These are phyloP conservation scores for Bufo bufo DNA, from an alignment of 2,113 vertebrate species.

Conservation along the genomic window DNA sequence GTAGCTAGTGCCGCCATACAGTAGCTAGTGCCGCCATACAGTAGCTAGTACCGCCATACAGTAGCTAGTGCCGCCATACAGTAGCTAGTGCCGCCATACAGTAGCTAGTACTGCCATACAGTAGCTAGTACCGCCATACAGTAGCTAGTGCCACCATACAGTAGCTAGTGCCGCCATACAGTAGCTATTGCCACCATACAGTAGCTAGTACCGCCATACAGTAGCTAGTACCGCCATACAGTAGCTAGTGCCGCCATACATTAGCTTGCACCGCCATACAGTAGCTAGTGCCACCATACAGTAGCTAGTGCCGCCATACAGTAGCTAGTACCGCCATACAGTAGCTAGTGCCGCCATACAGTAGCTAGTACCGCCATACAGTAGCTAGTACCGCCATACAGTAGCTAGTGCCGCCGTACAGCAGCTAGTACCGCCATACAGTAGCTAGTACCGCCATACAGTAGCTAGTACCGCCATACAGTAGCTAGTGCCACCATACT, in stretches of 20 bases:
- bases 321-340: not conserved
- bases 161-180: too few relatives aligned
- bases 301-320: not conserved
- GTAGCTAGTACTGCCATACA: not conserved
- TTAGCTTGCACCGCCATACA: not conserved
- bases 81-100: not conserved
- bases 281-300: not conserved
- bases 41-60: not conserved
- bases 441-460: not conserved
- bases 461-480: not conserved
- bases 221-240: not conserved
- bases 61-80: not conserved
- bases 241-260: not conserved
- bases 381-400: not conserved
- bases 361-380: too few relatives aligned
- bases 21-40: too few relatives aligned
- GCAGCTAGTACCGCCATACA: not conserved
- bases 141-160: not conserved
- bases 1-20: not conserved
- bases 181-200: too few relatives aligned
- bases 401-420: not conserved
- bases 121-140: not conserved
- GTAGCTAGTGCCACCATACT: not conserved
- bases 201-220: not conserved
- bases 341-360: not conserved